phyloP scores from a whole-genome alignment of 2,797 vertebrate genomes.

The Podargus strigoides region DNA sequence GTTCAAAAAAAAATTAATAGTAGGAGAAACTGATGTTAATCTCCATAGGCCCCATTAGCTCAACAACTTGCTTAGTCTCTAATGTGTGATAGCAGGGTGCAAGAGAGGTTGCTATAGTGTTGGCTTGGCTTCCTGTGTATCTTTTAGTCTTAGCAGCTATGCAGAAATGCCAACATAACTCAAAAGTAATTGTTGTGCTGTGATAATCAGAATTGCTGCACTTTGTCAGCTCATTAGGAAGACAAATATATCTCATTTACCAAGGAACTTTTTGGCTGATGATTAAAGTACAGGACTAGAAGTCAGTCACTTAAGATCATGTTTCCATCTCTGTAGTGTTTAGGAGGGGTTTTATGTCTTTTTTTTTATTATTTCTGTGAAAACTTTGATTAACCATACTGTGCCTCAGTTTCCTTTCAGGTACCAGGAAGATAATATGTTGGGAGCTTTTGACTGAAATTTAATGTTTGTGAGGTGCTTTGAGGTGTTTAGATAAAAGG shows the following conservation, averaged over 20 bases:
- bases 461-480: background rate
- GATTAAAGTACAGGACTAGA: background rate
- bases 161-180: background rate
- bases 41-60: conserved; percentile 15
- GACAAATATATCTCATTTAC: background rate
- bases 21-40: background rate
- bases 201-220: conserved; percentile 23
- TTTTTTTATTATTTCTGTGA: background rate
- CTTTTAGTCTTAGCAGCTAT: background rate
- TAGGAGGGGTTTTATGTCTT: background rate
- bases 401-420: conserved; percentile 24
- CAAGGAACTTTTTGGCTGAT: background rate
- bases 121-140: background rate
- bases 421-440: background rate
- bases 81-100: background rate
- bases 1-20: background rate
- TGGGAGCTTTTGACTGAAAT: background rate
- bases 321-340: background rate
- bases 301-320: background rate
- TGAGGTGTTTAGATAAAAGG: background rate
- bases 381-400: background rate
- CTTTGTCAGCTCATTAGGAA: conserved; percentile 18
- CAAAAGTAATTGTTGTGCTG: conserved; percentile 24
- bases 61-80: background rate
- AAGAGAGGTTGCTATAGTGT: background rate